phyloP scores from a whole-genome alignment of 2,888 invertebrate genomes.

The Lochmaea capreae region DNA sequence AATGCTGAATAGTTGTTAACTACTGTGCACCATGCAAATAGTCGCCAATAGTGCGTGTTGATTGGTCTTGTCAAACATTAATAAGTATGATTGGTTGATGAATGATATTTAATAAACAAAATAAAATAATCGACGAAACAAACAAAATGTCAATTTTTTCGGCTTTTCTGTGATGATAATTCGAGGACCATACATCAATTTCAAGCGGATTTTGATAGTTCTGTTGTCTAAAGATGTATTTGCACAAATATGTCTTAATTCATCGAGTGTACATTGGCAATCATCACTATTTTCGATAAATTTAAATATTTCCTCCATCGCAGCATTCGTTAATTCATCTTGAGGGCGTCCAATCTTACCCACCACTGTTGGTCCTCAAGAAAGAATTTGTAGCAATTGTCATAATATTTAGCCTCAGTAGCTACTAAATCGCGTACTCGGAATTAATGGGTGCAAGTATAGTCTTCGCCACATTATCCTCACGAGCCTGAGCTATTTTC shows the following conservation, averaged over 20 bases:
- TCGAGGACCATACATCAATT: constrained; percentile 55
- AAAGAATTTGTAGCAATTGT: constrained; percentile 54
- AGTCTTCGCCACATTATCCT: constrained; percentile 55
- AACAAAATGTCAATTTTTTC: too few species aligned
- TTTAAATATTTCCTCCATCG: constrained; percentile 58
- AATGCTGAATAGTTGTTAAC: too few species aligned
- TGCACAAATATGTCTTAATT: constrained; percentile 50
- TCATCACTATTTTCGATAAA: constrained; percentile 58
- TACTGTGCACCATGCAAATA: too few species aligned
- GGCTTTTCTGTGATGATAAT: constrained; percentile 51
- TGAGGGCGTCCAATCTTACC: constrained; percentile 57
- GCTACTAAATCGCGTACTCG: constrained; percentile 54
- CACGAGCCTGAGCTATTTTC: constrained; percentile 46
- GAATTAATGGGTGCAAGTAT: constrained; percentile 51
- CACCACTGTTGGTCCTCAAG: constrained; percentile 54
- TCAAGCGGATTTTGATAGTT: constrained; percentile 53
- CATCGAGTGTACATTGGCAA: constrained; percentile 50
- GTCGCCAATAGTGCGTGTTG: too few species aligned
- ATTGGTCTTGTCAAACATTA: too few species aligned
- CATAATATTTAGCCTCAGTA: constrained; percentile 58
- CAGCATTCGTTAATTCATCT: constrained; percentile 52
- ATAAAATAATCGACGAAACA: too few species aligned
- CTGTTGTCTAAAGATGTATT: constrained; percentile 50
- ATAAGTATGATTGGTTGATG: too few species aligned
- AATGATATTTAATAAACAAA: too few species aligned